These are phyloP conservation scores for Vanessa cardui DNA, from an alignment of 2,888 invertebrate species.

Conservation along the genomic window DNA sequence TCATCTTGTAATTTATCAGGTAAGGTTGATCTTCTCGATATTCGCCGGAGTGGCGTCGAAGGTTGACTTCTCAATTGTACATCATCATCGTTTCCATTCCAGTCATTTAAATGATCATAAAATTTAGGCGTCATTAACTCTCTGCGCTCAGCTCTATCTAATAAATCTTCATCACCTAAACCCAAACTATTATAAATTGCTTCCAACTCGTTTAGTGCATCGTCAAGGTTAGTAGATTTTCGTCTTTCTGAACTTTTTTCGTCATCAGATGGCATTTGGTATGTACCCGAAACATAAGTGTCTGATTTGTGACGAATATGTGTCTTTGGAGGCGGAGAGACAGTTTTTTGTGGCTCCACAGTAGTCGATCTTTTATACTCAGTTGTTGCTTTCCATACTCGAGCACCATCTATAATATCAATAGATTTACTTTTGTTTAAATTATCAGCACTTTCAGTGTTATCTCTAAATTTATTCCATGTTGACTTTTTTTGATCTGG, in stretches of 20 bases:
- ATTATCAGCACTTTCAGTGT: slow-evolving; percentile 54
- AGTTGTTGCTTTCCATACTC: slow-evolving; percentile 77
- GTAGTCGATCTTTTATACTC: slow-evolving; percentile 74
- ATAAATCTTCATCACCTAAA: slow-evolving; percentile 91
- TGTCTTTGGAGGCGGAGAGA: slow-evolving; percentile 68
- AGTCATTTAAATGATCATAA: slow-evolving; percentile 75
- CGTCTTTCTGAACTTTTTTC: slow-evolving; percentile 78
- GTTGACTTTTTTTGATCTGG: slow-evolving; percentile 39
- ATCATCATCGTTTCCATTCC: slow-evolving; percentile 79
- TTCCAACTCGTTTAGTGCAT: slow-evolving; percentile 94
- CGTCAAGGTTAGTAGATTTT: slow-evolving; percentile 91
- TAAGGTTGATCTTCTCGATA: slow-evolving; percentile 75
- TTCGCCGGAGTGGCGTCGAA: slow-evolving; percentile 69
- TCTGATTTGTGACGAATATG: slow-evolving; percentile 77
- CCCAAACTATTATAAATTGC: slow-evolving; percentile 94
- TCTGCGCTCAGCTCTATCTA: slow-evolving; percentile 90
- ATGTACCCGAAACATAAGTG: slow-evolving; percentile 63
- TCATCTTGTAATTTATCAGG: slow-evolving; percentile 89
- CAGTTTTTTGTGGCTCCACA: slow-evolving; percentile 63
- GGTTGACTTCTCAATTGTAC: slow-evolving; percentile 75
- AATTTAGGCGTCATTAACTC: slow-evolving; percentile 84
- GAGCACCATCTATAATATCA: slow-evolving; percentile 62
- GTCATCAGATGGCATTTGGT: slow-evolving; percentile 74
- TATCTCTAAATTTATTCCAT: slow-evolving; percentile 38
- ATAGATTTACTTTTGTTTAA: slow-evolving; percentile 62